Conservation (phyloP, 2,797 vertebrate genomes). For the Rhyacichthys aspro region DNA sequence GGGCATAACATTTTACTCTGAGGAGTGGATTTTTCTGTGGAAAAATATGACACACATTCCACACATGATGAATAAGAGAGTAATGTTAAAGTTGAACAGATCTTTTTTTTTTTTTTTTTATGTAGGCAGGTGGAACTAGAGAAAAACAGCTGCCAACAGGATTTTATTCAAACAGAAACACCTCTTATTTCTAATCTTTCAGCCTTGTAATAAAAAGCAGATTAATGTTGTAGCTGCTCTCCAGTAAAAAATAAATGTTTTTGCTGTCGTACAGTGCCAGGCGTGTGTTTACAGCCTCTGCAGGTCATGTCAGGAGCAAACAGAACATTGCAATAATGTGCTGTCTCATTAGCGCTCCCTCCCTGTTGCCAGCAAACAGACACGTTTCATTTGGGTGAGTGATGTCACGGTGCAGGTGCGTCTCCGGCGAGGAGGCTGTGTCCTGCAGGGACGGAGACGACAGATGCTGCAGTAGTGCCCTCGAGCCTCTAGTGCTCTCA, state of each 20-base stretch:
- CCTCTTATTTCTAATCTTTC: neutral
- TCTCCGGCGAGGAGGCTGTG: slow-evolving; percentile 8
- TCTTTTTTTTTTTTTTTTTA: neutral
- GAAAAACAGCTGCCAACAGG: neutral
- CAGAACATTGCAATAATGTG: slow-evolving; percentile 41
- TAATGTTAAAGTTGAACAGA: neutral
- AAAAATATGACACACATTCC: neutral
- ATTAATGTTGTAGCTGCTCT: slow-evolving; percentile 10
- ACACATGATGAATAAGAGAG: slow-evolving; percentile 15
- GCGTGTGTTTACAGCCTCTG: slow-evolving; percentile 34
- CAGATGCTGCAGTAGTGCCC: slow-evolving; percentile 36
- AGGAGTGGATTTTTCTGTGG: neutral
- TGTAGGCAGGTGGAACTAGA: neutral
- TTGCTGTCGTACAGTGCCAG: slow-evolving; percentile 5
- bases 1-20: slow-evolving; percentile 3
- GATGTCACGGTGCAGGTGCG: slow-evolving; percentile 13
- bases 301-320: slow-evolving; percentile 24
- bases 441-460: slow-evolving; percentile 25
- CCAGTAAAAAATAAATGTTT: slow-evolving; percentile 13
- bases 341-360: slow-evolving; percentile 37
- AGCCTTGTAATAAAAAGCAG: neutral
- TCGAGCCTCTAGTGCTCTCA: slow-evolving; percentile 37
- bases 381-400: slow-evolving; percentile 44
- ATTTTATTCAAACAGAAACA: slow-evolving; percentile 5
- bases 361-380: slow-evolving; percentile 14